Evolutionary conservation across 2,113 vertebrate species (phyloP).

Genomic region (Gallinago media): DNA sequence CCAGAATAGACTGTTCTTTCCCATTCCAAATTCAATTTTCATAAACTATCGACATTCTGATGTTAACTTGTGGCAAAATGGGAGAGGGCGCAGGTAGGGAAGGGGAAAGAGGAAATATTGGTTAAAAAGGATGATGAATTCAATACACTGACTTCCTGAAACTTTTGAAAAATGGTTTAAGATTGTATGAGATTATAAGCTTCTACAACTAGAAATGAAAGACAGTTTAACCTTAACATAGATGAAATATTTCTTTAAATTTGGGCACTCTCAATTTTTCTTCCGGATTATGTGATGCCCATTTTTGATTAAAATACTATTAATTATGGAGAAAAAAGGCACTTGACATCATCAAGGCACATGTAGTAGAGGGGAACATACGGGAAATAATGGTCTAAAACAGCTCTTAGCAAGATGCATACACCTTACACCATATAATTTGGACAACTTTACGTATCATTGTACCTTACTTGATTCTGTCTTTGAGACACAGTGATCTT

Average conservation of each 20-base stretch:
- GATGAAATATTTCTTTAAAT: neutral
- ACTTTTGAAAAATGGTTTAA: neutral
- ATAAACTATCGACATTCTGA: neutral
- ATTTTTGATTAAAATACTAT: neutral
- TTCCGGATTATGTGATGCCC: neutral
- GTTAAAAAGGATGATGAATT: neutral
- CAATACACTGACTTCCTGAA: neutral
- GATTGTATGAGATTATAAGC: neutral
- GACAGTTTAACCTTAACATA: neutral
- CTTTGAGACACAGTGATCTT: neutral
- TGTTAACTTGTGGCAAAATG: neutral
- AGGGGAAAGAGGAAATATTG: neutral
- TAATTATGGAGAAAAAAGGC: neutral
- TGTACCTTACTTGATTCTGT: neutral
- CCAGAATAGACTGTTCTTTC: neutral
- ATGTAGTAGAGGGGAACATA: neutral
- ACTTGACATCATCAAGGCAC: neutral
- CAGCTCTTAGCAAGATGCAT: neutral
- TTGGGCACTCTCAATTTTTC: neutral
- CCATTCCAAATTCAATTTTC: neutral
- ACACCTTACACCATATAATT: neutral
- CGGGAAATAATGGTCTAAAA: neutral
- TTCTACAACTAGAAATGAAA: neutral
- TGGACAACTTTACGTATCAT: neutral
- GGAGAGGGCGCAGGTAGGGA: neutral